Base-by-base conservation (phyloP, 2,888 invertebrate genomes). In the Drosophila leonis region DNA sequence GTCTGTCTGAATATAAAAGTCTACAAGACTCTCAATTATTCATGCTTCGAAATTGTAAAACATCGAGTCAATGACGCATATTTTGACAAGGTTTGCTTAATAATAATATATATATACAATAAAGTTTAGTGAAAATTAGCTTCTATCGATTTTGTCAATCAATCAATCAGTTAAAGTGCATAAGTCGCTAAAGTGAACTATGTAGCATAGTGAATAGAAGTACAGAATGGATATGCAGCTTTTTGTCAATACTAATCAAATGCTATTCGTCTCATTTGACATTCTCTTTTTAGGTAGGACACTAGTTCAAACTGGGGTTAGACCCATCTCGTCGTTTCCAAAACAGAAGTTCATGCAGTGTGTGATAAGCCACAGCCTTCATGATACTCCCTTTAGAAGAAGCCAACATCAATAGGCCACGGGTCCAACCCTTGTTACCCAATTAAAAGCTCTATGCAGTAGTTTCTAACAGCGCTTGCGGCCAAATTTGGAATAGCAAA, bases 11-110 rank as follows among this genome's bases (percentile, higher is more conserved):
- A 49, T 39, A 12, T 39, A 39, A 46, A 56, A 9, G 8, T 31
- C 29, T 13, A 5, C 2, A n/a, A 10, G 24, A 24, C 13, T 33
- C 41, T 64, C 44, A 64, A 78, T 57, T 67, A 78, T 76, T 64
- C 57, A 76, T 46, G 35, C 29, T 13, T 4, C 12, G n/a, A 39
- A 54, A 12, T n/a, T 27, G 39, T 7, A 12, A 2, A 12, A 18
- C 27, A 39, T 18, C 5, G 15, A 15, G 1, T 37, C 13, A 33
- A 20, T 0, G 3, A 3, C 13, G 18, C 49, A 35, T 33, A 15
- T 13, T 33, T 49, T 2, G 18, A 18, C 4, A 15, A 2, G 8
- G n/a, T n/a, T n/a, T n/a, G n/a, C n/a, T n/a, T n/a, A n/a, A n/a
- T n/a, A n/a, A n/a, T n/a, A 24, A 24, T 24, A 24, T 3, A 24